Conservation (phyloP, 2,797 vertebrate species). For the Takifugu rubripes region DNA sequence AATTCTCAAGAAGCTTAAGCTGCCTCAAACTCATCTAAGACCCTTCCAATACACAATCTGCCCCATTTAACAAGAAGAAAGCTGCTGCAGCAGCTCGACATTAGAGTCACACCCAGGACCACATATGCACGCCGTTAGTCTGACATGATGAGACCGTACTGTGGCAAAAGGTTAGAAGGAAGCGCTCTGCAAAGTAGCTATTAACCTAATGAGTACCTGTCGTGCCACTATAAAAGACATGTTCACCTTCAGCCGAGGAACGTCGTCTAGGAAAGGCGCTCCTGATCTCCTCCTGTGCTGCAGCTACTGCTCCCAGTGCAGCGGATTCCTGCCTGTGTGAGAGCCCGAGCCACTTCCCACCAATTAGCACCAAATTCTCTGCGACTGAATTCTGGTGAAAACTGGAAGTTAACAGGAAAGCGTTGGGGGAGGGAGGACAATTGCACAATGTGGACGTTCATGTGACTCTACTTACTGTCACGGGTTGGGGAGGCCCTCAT, state of each 20-base stretch:
- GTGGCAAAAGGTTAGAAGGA: conserved; percentile 44
- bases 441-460: conserved; percentile 62
- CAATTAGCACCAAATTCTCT: conserved; percentile 62
- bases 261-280: conserved; percentile 21
- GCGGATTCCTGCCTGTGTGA: conserved; percentile 27
- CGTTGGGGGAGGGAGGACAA: conserved; percentile 28
- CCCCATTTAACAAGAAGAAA: too few relatives aligned
- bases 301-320: conserved; percentile 20
- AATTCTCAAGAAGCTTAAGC: too few relatives aligned
- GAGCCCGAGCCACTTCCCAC: conserved; percentile 53
- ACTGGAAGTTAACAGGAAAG: background rate
- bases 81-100: too few relatives aligned
- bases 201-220: conserved; percentile 69
- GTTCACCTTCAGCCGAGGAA: conserved; percentile 70
- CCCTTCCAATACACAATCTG: too few relatives aligned
- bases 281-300: conserved; percentile 28
- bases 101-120: background rate
- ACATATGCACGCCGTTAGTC: conserved; percentile 57
- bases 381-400: conserved; percentile 32
- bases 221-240: conserved; percentile 73
- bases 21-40: too few relatives aligned
- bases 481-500: conserved; percentile 19
- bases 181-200: conserved; percentile 48
- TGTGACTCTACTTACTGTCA: conserved; percentile 58
- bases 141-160: background rate